Evolutionary conservation across 1,140 invertebrate genomes (phyloP).

Genomic region (Drosophila aff.): DNA sequence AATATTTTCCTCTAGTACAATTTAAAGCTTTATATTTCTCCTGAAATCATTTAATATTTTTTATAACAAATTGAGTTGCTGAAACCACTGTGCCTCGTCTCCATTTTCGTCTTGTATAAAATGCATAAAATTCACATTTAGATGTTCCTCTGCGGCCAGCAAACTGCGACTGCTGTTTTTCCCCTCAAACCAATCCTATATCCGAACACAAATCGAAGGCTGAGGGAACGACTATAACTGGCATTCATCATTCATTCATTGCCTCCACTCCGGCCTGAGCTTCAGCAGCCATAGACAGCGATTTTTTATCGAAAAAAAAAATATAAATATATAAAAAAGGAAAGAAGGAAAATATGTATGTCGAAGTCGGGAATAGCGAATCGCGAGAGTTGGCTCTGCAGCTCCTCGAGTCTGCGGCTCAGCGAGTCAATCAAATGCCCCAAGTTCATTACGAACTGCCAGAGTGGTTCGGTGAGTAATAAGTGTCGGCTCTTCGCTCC

Average conservation of each 20-base stretch:
- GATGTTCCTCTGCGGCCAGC: conserved; percentile 56
- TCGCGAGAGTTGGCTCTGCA: conserved; percentile 31
- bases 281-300: conserved; percentile 19
- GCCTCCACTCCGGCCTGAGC: conserved; percentile 27
- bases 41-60: neutral
- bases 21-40: too few species aligned
- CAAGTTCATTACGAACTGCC: conserved; percentile 78
- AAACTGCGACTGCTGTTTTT: conserved; percentile 56
- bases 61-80: neutral
- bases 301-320: conserved; percentile 61
- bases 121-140: conserved; percentile 81
- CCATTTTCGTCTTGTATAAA: conserved; percentile 73
- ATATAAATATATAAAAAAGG: neutral
- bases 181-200: conserved; percentile 21
- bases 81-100: conserved; percentile 53
- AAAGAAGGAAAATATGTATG: conserved; percentile 34
- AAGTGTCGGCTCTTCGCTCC: conserved; percentile 58
- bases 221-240: conserved; percentile 39
- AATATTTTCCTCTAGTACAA: too few species aligned
- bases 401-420: conserved; percentile 33
- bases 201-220: conserved; percentile 23
- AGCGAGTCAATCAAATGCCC: conserved; percentile 70
- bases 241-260: conserved; percentile 81
- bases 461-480: conserved; percentile 79
- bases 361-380: conserved; percentile 52